Conservation (phyloP, 2,797 vertebrate genomes). For the Sebastes aleutianus region DNA sequence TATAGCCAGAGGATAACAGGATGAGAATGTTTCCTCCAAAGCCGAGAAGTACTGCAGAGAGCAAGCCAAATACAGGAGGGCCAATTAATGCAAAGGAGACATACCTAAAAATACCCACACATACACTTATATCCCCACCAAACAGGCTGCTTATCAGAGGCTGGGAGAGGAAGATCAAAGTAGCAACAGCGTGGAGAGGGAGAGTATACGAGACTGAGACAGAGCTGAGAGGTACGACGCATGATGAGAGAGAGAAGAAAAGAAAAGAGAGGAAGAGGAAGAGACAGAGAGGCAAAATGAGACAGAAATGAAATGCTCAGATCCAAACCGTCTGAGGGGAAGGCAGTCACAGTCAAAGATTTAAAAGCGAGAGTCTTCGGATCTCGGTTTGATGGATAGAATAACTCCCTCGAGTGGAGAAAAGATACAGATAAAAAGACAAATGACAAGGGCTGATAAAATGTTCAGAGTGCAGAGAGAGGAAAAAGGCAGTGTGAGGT, state of each 20-base stretch:
- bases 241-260: conserved; percentile 19
- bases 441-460: conserved; percentile 50
- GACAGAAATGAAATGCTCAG: conserved; percentile 50
- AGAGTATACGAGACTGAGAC: conserved; percentile 22
- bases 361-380: conserved; percentile 42
- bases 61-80: conserved; percentile 39
- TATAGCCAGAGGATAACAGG: conserved; percentile 50
- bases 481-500: background rate
- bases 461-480: conserved; percentile 34
- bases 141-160: conserved; percentile 52
- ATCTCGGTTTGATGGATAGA: conserved; percentile 51
- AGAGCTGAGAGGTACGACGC: conserved; percentile 17
- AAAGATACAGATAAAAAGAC: conserved; percentile 38
- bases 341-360: conserved; percentile 39
- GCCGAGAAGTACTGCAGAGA: conserved; percentile 24
- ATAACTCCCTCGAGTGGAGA: conserved; percentile 46
- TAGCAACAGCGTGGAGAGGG: background rate
- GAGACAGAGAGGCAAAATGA: conserved; percentile 27
- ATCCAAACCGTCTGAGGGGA: conserved; percentile 37
- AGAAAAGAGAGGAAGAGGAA: conserved; percentile 15
- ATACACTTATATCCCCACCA: conserved; percentile 15
- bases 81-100: conserved; percentile 62
- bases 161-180: conserved; percentile 59
- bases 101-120: conserved; percentile 56
- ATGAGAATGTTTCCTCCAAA: conserved; percentile 47